Percentiles rank a stretch among this genome's conserved stretches.
These are phyloP conservation scores for Amitus sp. DNA, from an alignment of 2,888 invertebrate species.

Conservation along the genomic window DNA sequence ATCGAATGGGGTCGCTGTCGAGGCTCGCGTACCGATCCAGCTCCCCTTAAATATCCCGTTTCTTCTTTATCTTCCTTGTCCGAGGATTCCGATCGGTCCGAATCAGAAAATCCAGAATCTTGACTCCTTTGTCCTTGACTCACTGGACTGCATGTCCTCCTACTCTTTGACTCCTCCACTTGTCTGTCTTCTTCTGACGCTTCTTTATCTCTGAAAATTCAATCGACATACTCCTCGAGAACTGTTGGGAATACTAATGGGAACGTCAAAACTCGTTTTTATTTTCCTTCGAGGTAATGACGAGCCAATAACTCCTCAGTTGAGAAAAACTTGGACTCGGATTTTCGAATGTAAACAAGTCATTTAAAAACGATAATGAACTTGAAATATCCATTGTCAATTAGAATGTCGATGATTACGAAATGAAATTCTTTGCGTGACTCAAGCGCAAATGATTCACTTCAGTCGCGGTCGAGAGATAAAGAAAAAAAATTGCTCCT, in stretches of 20 bases:
- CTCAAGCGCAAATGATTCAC: conserved; percentile 1
- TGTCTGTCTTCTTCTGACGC: too few species aligned
- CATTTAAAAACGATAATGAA: background rate
- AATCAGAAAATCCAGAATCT: conserved; percentile 85
- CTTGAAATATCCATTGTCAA: background rate
- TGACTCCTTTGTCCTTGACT: conserved; percentile 71
- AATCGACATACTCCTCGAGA: background rate
- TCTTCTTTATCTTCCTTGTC: conserved; percentile 25
- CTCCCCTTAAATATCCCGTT: conserved; percentile 29
- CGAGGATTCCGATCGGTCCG: conserved; percentile 71
- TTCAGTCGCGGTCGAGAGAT: too few species aligned
- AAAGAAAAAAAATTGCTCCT: background rate
- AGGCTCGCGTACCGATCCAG: conserved; percentile 26
- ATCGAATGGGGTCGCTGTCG: conserved; percentile 22
- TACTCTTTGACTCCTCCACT: conserved; percentile 6
- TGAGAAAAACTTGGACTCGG: too few species aligned
- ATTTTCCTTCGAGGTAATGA: too few species aligned
- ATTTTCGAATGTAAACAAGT: background rate
- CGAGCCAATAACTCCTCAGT: too few species aligned
- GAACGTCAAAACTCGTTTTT: too few species aligned
- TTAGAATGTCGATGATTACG: background rate
- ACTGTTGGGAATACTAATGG: background rate
- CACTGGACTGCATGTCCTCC: conserved; percentile 43
- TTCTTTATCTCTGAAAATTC: background rate
- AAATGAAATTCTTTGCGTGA: background rate